Evolutionary conservation across 2,888 invertebrate species (phyloP).

Genomic region (Microdon myrmicae): DNA sequence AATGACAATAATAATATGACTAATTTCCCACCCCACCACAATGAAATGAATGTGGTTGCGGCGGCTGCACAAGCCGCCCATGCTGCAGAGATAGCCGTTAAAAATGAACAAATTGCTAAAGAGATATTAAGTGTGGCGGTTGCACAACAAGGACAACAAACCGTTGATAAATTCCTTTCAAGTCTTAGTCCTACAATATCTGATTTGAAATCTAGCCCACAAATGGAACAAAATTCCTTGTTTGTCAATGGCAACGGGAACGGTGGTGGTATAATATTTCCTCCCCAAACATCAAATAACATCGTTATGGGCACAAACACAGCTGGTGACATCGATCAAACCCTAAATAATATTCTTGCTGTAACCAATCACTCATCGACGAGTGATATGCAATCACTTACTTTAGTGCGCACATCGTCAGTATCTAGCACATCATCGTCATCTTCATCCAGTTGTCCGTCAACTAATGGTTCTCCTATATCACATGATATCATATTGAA

Average conservation of each 20-base stretch:
- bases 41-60: constrained; percentile 53
- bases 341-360: constrained; percentile 59
- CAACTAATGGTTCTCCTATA: constrained; percentile 58
- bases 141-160: constrained; percentile 70
- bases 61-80: constrained; percentile 61
- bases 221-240: constrained; percentile 42
- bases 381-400: constrained; percentile 43
- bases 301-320: constrained; percentile 46
- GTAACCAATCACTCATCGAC: constrained; percentile 42
- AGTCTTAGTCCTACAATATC: constrained; percentile 67
- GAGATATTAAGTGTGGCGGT: constrained; percentile 66
- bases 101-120: constrained; percentile 70
- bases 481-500: constrained; percentile 66
- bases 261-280: constrained; percentile 32
- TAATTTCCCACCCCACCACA: constrained; percentile 58
- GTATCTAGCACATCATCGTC: constrained; percentile 63
- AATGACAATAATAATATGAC: constrained; percentile 61
- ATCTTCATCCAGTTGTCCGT: constrained; percentile 47
- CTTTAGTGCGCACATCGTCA: constrained; percentile 66
- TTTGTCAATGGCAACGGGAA: constrained; percentile 41
- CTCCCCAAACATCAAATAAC: constrained; percentile 20
- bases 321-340: constrained; percentile 59
- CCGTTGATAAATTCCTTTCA: constrained; percentile 71
- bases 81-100: constrained; percentile 64
- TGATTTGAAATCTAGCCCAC: constrained; percentile 47